These are phyloP conservation scores for Hiodon tergisus DNA, from an alignment of 2,113 vertebrate species.

Conservation along the genomic window DNA sequence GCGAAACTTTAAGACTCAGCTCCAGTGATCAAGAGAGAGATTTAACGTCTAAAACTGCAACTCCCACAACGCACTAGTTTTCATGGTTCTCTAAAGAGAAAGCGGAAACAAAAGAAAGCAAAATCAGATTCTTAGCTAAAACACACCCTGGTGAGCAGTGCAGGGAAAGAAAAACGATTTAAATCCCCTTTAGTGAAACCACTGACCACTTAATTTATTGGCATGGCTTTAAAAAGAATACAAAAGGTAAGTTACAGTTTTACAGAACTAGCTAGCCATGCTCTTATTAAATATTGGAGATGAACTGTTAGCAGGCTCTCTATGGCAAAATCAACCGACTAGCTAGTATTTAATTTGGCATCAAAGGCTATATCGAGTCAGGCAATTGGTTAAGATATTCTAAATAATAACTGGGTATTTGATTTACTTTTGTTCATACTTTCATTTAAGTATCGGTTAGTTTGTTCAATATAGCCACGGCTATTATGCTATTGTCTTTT, in stretches of 20 bases:
- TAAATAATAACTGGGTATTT: too few species aligned
- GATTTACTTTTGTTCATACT: too few species aligned
- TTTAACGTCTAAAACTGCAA: conserved; percentile 29
- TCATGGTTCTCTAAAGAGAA: conserved; percentile 45
- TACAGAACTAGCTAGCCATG: not conserved
- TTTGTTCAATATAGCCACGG: too few species aligned
- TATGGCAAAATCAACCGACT: too few species aligned
- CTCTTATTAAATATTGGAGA: too few species aligned
- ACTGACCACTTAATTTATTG: not conserved
- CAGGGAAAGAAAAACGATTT: conserved; percentile 35
- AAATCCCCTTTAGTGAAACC: not conserved
- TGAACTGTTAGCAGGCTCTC: too few species aligned
- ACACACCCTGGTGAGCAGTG: conserved; percentile 39
- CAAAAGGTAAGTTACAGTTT: conserved; percentile 47
- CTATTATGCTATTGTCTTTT: too few species aligned
- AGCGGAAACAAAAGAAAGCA: conserved; percentile 59
- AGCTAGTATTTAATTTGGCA: too few species aligned
- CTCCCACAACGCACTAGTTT: conserved; percentile 50
- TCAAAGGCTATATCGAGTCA: too few species aligned
- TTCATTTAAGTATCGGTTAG: too few species aligned
- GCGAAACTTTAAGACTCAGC: too few species aligned
- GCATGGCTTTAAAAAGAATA: conserved; percentile 64
- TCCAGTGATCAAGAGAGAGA: not conserved
- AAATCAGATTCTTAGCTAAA: conserved; percentile 36
- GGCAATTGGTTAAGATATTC: too few species aligned